phyloP scores from a whole-genome alignment of 1,140 invertebrate genomes.

The Pogonomyrmex barbatus region DNA sequence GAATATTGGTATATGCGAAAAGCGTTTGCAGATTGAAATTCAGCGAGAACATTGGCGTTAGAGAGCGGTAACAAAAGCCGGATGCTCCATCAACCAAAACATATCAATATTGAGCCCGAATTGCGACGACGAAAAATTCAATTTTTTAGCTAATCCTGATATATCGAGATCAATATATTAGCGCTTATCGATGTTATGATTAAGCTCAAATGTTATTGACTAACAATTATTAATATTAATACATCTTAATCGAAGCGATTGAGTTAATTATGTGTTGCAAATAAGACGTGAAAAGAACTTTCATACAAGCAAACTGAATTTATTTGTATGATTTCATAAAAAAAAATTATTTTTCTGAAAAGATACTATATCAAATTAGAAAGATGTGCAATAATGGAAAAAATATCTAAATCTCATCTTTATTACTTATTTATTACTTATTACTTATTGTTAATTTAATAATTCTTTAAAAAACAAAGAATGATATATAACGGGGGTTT shows the following conservation, averaged over 20 bases:
- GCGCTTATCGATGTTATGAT: conserved; percentile 29
- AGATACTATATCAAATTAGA: neutral
- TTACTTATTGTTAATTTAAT: neutral
- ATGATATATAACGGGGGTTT: neutral
- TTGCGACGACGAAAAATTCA: conserved; percentile 1
- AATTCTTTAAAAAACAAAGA: neutral
- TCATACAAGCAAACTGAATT: neutral
- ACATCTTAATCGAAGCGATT: conserved; percentile 14
- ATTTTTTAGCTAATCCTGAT: neutral
- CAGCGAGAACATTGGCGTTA: neutral
- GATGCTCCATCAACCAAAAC: conserved; percentile 25
- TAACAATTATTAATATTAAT: conserved; percentile 12
- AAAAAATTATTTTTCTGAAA: neutral
- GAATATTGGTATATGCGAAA: neutral
- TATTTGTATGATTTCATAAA: neutral
- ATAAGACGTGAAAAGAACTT: neutral
- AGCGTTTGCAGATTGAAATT: neutral
- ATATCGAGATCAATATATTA: conserved; percentile 1
- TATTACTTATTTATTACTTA: neutral
- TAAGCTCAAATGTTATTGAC: conserved; percentile 15
- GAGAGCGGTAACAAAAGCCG: neutral
- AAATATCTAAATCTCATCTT: neutral
- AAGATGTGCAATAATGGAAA: neutral
- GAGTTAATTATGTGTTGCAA: neutral
- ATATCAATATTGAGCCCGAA: conserved; percentile 32